Evolutionary conservation across 2,797 vertebrate species (phyloP).

Genomic region (Pangasius macronema): DNA sequence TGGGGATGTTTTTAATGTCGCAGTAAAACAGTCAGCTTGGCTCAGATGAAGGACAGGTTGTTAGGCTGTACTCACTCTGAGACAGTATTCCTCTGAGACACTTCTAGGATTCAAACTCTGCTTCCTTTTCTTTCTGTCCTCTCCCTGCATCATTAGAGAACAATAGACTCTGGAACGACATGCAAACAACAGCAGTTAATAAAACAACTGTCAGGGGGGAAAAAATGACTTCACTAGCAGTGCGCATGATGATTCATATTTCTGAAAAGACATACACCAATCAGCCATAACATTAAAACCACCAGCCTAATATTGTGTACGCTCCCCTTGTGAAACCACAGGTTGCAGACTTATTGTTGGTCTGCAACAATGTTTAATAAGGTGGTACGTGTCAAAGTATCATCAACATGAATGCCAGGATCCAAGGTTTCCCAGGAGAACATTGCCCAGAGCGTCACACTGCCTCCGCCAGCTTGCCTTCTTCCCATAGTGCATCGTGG

Average conservation of each 20-base stretch:
- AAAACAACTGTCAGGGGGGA: background rate
- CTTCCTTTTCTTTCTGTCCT: conserved; percentile 63
- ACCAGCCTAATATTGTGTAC: too few species aligned
- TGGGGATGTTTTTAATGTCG: background rate
- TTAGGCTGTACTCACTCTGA: conserved; percentile 56
- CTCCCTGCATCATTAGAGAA: conserved; percentile 61
- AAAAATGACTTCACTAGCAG: background rate
- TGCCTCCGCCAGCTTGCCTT: too few species aligned
- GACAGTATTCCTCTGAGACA: conserved; percentile 60
- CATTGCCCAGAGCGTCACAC: too few species aligned
- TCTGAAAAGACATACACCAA: background rate
- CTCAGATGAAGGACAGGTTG: background rate
- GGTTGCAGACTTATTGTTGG: too few species aligned
- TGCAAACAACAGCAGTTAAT: conserved; percentile 3
- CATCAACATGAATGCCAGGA: too few species aligned
- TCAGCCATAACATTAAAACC: too few species aligned
- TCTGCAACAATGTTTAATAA: too few species aligned
- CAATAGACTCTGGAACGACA: conserved; percentile 38
- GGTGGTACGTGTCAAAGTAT: too few species aligned
- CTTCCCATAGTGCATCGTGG: too few species aligned
- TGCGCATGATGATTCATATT: background rate
- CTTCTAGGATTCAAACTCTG: conserved; percentile 56
- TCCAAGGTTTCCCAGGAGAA: too few species aligned
- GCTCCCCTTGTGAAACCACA: too few species aligned
- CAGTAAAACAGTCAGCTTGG: background rate